Conservation (phyloP, 2,113 vertebrate species). For the Ophiodon elongatus region DNA sequence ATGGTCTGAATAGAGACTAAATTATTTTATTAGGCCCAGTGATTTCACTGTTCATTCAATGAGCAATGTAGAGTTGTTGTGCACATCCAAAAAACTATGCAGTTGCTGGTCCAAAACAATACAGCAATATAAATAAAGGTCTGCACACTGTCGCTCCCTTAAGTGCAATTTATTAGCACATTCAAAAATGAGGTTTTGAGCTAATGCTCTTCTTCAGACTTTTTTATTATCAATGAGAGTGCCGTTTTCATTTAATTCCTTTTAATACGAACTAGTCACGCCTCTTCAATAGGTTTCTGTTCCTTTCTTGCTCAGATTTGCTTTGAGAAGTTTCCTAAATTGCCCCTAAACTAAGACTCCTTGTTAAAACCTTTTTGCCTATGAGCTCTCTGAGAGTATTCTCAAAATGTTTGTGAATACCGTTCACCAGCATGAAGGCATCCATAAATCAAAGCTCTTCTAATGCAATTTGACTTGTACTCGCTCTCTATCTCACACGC, state of each 20-base stretch:
- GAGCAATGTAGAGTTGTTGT: not conserved
- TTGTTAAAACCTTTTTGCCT: not conserved
- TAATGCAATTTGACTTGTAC: slow-evolving; percentile 17
- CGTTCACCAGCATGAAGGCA: not conserved
- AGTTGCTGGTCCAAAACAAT: too few relatives aligned
- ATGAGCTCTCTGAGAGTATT: not conserved
- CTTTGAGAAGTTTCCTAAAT: not conserved
- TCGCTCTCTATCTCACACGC: not conserved
- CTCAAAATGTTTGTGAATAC: not conserved
- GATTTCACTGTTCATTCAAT: not conserved
- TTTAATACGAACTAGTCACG: not conserved
- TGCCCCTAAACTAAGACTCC: not conserved
- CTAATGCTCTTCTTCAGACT: not conserved
- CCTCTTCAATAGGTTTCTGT: not conserved
- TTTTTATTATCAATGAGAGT: not conserved
- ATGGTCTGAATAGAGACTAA: not conserved
- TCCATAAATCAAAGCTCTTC: slow-evolving; percentile 25
- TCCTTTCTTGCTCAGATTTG: not conserved
- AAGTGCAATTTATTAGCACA: not conserved
- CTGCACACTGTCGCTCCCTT: not conserved
- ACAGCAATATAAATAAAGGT: not conserved
- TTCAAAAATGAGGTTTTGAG: not conserved
- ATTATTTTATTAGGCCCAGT: not conserved
- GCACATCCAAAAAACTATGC: too few relatives aligned
- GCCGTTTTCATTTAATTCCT: not conserved